Percentiles rank a stretch among this genome's conserved stretches.
Conservation (phyloP, 2,113 vertebrate species). For the Megaceryle maxima region DNA sequence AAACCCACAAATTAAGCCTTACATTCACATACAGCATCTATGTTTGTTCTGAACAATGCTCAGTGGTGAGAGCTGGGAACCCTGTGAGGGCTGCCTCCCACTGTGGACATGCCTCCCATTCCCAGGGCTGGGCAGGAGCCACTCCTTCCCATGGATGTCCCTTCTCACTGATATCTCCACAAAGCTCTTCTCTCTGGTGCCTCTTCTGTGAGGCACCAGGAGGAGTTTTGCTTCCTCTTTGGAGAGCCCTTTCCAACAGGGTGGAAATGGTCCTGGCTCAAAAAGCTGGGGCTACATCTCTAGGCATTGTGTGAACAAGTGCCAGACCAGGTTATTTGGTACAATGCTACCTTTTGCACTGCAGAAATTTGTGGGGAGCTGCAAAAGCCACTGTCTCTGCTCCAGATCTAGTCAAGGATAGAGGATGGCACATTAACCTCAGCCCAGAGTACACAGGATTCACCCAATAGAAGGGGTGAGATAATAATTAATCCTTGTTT, state of each 20-base stretch:
- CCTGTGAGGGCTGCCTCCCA: conserved; percentile 26
- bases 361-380: not conserved
- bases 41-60: not conserved
- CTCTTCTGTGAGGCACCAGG: not conserved
- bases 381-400: not conserved
- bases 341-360: not conserved
- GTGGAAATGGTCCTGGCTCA: not conserved
- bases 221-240: conserved; percentile 19
- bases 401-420: not conserved
- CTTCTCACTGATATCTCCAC: conserved; percentile 12
- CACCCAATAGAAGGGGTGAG: not conserved
- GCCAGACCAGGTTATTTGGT: not conserved
- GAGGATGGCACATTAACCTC: not conserved
- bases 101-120: conserved; percentile 58
- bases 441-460: not conserved
- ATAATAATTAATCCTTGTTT: not conserved
- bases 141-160: not conserved
- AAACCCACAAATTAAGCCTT: conserved; percentile 25
- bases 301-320: not conserved
- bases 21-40: not conserved
- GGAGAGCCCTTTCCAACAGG: not conserved
- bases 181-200: no score
- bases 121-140: not conserved
- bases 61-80: not conserved
- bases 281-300: not conserved